These are phyloP conservation scores for Amblyopsis rosae DNA, from an alignment of 2,113 vertebrate genomes.

Conservation along the genomic window DNA sequence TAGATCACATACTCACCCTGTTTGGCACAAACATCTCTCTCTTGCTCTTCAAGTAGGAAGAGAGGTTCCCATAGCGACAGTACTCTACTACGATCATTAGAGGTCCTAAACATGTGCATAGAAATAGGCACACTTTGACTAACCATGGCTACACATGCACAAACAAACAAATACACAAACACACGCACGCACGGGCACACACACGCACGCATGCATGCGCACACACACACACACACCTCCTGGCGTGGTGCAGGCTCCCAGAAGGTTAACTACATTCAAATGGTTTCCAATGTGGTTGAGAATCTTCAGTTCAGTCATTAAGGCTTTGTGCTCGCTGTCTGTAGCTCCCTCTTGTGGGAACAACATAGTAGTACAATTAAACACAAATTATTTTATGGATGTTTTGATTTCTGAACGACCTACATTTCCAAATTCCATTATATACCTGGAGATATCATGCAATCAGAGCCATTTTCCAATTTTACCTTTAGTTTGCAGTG, in stretches of 20 bases:
- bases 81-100: slow-evolving; percentile 97
- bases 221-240: slow-evolving; percentile 77
- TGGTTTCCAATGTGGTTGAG: slow-evolving; percentile 93
- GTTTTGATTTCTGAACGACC: not conserved
- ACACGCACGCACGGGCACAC: slow-evolving; percentile 1
- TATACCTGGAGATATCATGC: too few relatives aligned
- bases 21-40: slow-evolving; percentile 82
- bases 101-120: slow-evolving; percentile 76
- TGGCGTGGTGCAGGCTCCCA: slow-evolving; percentile 91
- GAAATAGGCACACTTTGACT: not conserved
- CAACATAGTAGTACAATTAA: slow-evolving; percentile 16
- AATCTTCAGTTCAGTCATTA: slow-evolving; percentile 96
- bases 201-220: slow-evolving; percentile 1
- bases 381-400: not conserved
- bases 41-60: slow-evolving; percentile 91
- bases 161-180: not conserved
- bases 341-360: slow-evolving; percentile 89
- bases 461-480: too few relatives aligned
- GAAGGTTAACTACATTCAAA: slow-evolving; percentile 92
- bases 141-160: not conserved
- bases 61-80: slow-evolving; percentile 92
- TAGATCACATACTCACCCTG: slow-evolving; percentile 74
- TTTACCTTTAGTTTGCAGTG: too few relatives aligned
- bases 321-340: slow-evolving; percentile 90
- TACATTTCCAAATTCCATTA: not conserved